Evolutionary conservation across 2,797 vertebrate species (phyloP), one percentile per base, ranked within the genome.

Genomic region (Mus minutoides): DNA sequence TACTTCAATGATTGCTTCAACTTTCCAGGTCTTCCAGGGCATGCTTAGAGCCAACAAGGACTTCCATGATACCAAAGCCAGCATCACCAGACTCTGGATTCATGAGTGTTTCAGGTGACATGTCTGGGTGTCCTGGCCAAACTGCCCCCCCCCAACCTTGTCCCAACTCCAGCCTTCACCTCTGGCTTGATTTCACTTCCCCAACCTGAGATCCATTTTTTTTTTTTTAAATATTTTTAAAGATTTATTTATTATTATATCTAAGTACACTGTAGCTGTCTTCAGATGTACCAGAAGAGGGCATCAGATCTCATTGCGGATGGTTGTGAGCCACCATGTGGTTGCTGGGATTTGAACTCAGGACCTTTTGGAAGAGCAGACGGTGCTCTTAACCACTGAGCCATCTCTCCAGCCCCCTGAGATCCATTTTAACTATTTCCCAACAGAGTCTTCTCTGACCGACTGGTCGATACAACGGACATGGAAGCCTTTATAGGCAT

Each of bases 51-150:
- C 99, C 82, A 98, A 99, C 97, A 99, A 98, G 95, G 99, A 99
- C 86, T 99, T 99, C 95, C 99, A 99, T 3, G 99, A 99, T 54
- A 99, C 98, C 89, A 99, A 99, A 96, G 83, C 98, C 83, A 99
- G 98, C 97, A 98, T 99, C 90, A 99, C 98, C 6, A 98, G 99
- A 58, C 98, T 99, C 12, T 99, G 99, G 99, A 98, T 99, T 71
- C 99, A 99, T 3, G 99, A 99, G 95, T 99, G 99, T 96, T 99
- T 99, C 98, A 99, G 99, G 99, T 99, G 98, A 88, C 43, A 0
- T 31, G 64, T n/a, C 11, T 56, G 29, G 19, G 43, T 7, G 37
- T 14, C 64, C 52, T 8, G 49, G 7, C 34, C 83, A 77, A 40
- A 16, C 2, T 3, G 13, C 6, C 12, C 37, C 71, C 6, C 76